These are phyloP conservation scores for Drosophila persimilis DNA, from an alignment of 1,140 invertebrate species.

Conservation along the genomic window DNA sequence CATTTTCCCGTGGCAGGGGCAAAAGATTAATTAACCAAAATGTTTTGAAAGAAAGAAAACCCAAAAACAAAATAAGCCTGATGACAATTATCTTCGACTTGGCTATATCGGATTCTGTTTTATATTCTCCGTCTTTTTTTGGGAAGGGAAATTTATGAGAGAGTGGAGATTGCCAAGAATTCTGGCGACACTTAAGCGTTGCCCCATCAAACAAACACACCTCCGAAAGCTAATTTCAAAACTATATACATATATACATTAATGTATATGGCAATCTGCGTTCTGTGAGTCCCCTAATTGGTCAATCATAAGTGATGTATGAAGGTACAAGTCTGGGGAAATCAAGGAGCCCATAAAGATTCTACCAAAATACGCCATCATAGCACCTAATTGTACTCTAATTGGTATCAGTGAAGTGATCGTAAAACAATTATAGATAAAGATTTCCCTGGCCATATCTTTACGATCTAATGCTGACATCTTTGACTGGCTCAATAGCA, in stretches of 20 bases:
- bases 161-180: constrained; percentile 33
- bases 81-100: constrained; percentile 47
- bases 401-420: constrained; percentile 28
- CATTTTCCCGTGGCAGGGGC: constrained; percentile 27
- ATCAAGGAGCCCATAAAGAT: constrained; percentile 32
- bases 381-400: constrained; percentile 11
- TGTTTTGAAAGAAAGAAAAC: constrained; percentile 24
- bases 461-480: constrained; percentile 17
- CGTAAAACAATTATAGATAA: constrained; percentile 38
- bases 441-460: constrained; percentile 21
- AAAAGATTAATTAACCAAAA: constrained; percentile 54
- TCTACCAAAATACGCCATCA: constrained; percentile 38
- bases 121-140: background rate
- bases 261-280: constrained; percentile 1
- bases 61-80: constrained; percentile 8
- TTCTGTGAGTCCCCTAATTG: constrained; percentile 6
- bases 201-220: constrained; percentile 27
- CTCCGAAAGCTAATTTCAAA: background rate
- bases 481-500: background rate
- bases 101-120: constrained; percentile 31
- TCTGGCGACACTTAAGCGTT: constrained; percentile 30
- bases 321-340: constrained; percentile 4
- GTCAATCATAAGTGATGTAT: background rate
- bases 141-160: constrained; percentile 26
- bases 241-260: constrained; percentile 15